Evolutionary conservation across 2,113 vertebrate genomes (phyloP).

Genomic region (Dicerorhinus sumatrensis): DNA sequence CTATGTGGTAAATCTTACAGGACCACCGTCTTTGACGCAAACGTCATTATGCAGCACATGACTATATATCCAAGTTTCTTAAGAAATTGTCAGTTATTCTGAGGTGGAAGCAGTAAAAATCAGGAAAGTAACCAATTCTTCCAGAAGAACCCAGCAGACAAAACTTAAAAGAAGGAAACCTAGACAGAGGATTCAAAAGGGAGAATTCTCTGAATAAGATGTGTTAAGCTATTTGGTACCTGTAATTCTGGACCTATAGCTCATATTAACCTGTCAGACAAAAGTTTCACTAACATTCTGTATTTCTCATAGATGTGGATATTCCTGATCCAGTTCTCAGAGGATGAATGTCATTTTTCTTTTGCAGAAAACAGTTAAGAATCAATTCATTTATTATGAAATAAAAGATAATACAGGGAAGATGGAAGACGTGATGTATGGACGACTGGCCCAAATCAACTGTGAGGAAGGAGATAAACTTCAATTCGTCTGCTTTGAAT

Average conservation of each 20-base stretch:
- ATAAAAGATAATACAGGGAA: slow-evolving; percentile 51
- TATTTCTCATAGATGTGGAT: not conserved
- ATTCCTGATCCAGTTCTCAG: not conserved
- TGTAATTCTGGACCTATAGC: not conserved
- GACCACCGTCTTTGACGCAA: no score
- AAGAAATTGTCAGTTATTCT: not conserved
- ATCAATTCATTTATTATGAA: not conserved
- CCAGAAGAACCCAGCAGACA: not conserved
- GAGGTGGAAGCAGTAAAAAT: not conserved
- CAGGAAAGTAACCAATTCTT: not conserved
- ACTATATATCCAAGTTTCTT: not conserved
- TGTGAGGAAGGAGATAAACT: slow-evolving; percentile 53
- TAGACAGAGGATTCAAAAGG: not conserved
- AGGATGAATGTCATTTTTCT: not conserved
- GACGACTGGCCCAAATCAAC: not conserved
- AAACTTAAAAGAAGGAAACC: not conserved
- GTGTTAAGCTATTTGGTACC: not conserved
- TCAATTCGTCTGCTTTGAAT: slow-evolving; percentile 55
- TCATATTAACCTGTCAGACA: not conserved
- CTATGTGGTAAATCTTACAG: no score
- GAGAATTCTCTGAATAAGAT: not conserved
- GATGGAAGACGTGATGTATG: slow-evolving; percentile 14
- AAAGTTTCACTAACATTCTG: not conserved
- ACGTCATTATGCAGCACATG: no score
- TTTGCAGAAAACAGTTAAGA: slow-evolving; percentile 28